These are phyloP conservation scores for Lordiphosa stackelbergi DNA, from an alignment of 1,140 invertebrate species.

Conservation along the genomic window DNA sequence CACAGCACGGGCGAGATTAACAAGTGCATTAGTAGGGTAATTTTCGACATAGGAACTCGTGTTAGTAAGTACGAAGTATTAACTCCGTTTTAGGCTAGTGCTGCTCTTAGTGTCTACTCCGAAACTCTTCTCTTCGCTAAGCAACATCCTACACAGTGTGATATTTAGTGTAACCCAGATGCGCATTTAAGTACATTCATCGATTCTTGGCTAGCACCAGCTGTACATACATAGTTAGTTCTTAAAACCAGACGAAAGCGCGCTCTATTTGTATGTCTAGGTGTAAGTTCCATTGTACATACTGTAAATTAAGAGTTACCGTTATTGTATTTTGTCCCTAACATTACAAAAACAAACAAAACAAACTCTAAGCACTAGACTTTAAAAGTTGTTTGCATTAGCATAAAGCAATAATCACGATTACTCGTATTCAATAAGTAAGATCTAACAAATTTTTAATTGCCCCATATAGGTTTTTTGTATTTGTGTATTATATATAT, in stretches of 20 bases:
- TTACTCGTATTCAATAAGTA: constrained; percentile 21
- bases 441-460: constrained; percentile 34
- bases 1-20: constrained; percentile 61
- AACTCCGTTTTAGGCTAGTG: constrained; percentile 16
- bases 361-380: constrained; percentile 37
- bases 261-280: constrained; percentile 22
- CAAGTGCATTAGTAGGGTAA: constrained; percentile 70
- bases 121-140: constrained; percentile 55
- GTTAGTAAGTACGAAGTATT: background rate
- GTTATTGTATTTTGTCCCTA: constrained; percentile 67
- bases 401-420: constrained; percentile 35
- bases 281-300: constrained; percentile 65
- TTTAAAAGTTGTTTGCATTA: constrained; percentile 55
- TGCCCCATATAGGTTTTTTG: constrained; percentile 26
- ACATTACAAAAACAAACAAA: constrained; percentile 6
- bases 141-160: constrained; percentile 77
- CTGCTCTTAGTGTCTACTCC: constrained; percentile 45
- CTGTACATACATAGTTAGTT: constrained; percentile 48
- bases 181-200: constrained; percentile 46
- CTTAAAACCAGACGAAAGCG: constrained; percentile 18
- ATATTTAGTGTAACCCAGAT: constrained; percentile 74
- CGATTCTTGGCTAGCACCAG: constrained; percentile 35
- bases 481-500: constrained; percentile 34
- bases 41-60: constrained; percentile 3
- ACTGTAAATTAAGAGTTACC: constrained; percentile 69